Evolutionary conservation across 2,797 vertebrate genomes (phyloP).

Genomic region (Peromyscus melanophrys): DNA sequence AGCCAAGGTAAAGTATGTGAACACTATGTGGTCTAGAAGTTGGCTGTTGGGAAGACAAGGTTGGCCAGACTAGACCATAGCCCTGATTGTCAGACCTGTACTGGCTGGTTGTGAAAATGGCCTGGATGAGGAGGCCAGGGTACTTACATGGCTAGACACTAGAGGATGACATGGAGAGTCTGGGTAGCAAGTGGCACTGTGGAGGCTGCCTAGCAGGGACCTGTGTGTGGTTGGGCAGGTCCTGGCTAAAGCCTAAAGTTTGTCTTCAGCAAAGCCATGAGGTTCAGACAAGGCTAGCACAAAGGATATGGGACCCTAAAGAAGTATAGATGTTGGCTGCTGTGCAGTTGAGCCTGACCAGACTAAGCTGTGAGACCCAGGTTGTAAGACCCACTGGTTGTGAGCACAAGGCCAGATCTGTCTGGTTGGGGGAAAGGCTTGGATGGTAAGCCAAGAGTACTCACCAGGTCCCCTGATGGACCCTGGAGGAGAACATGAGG

Average conservation of each 20-base stretch:
- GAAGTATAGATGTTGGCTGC: neutral
- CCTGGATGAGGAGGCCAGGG: neutral
- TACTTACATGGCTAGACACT: neutral
- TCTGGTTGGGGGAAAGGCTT: neutral
- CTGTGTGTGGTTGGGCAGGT: neutral
- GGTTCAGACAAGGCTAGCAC: neutral
- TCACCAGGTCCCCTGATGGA: neutral
- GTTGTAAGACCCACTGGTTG: too few relatives aligned
- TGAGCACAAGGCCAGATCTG: neutral
- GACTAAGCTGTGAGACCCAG: neutral
- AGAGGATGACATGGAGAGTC: too few relatives aligned
- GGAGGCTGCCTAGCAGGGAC: neutral
- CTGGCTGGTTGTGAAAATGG: too few relatives aligned
- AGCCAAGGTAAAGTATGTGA: too few relatives aligned
- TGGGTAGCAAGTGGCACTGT: neutral
- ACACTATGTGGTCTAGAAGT: too few relatives aligned
- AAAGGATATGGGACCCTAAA: neutral
- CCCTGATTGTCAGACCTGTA: too few relatives aligned
- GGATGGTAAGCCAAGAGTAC: neutral
- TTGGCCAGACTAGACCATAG: too few relatives aligned
- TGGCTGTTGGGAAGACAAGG: too few relatives aligned
- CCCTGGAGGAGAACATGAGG: neutral
- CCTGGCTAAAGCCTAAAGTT: neutral
- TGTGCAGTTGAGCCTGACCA: neutral
- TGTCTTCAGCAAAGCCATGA: neutral